These are phyloP conservation scores for Cotesia vestalis DNA, from an alignment of 1,140 invertebrate species.

Conservation along the genomic window DNA sequence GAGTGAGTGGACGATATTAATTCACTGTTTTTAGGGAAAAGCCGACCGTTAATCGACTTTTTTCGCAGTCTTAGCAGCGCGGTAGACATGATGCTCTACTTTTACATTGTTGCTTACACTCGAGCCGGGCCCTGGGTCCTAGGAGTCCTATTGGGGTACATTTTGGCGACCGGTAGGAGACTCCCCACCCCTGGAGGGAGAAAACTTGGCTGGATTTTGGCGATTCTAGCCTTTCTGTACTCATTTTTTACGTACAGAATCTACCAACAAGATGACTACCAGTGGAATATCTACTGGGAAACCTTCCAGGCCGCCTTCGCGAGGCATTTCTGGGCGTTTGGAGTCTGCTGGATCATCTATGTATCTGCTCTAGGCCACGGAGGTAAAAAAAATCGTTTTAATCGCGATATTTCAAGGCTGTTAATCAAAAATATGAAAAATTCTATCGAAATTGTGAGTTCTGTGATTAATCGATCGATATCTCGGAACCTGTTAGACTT, in stretches of 20 bases:
- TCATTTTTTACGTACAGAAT: constrained; percentile 18
- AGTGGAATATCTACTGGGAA: constrained; percentile 30
- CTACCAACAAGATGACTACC: constrained; percentile 26
- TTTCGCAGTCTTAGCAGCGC: neutral
- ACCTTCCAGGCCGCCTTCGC: constrained; percentile 21
- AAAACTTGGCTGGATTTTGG: constrained; percentile 24
- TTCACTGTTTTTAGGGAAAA: neutral
- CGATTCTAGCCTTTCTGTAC: constrained; percentile 24
- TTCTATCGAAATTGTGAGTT: too few relatives aligned
- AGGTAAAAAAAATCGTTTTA: neutral
- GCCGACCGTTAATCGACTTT: neutral
- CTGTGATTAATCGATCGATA: too few relatives aligned
- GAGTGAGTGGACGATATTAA: constrained; percentile 1
- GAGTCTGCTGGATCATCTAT: constrained; percentile 32
- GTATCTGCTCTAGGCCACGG: constrained; percentile 13
- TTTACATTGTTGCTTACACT: constrained; percentile 55
- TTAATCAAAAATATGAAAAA: too few relatives aligned
- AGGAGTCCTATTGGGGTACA: too few relatives aligned
- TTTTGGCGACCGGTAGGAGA: too few relatives aligned
- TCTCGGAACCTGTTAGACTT: too few relatives aligned
- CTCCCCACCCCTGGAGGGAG: too few relatives aligned
- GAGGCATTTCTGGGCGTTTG: constrained; percentile 28
- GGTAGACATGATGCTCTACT: constrained; percentile 34
- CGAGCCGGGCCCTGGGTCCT: constrained; percentile 55
- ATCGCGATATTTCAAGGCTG: too few relatives aligned